phyloP scores from a whole-genome alignment of 2,888 invertebrate genomes.

The Druceiella hillmani region DNA sequence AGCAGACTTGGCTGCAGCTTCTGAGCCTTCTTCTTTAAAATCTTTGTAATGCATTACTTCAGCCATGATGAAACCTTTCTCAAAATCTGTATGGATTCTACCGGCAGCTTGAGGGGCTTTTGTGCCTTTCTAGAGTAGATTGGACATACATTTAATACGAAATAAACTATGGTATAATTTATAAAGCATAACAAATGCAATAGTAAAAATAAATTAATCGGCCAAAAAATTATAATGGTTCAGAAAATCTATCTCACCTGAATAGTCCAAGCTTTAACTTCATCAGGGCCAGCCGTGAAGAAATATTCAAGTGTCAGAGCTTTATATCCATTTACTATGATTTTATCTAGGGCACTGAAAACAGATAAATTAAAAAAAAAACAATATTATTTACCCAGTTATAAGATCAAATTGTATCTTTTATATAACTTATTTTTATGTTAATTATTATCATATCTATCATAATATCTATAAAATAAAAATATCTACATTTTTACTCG shows the following conservation, averaged over 20 bases:
- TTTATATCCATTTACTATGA: slow-evolving; percentile 95
- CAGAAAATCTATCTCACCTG: slow-evolving; percentile 57
- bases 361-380: slow-evolving; percentile 8
- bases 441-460: too few relatives aligned
- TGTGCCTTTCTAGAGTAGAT: slow-evolving; percentile 82
- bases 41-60: slow-evolving; percentile 99
- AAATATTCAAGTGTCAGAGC: slow-evolving; percentile 95
- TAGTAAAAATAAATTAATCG: slow-evolving; percentile 2
- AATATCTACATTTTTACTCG: too few relatives aligned
- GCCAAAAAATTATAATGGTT: slow-evolving; percentile 8
- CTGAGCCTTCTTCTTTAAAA: slow-evolving; percentile 93
- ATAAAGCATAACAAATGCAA: slow-evolving; percentile 2
- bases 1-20: slow-evolving; percentile 86
- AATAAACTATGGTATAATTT: slow-evolving; percentile 7
- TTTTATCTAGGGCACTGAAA: slow-evolving; percentile 88
- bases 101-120: slow-evolving; percentile 99
- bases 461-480: too few relatives aligned
- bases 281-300: slow-evolving; percentile 96
- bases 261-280: slow-evolving; percentile 99
- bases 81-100: slow-evolving; percentile 98
- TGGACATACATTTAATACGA: slow-evolving; percentile 14
- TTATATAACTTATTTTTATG: too few relatives aligned
- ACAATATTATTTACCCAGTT: too few relatives aligned
- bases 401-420: too few relatives aligned
- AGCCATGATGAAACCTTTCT: slow-evolving; percentile 99